Base-by-base conservation (phyloP, 2,888 invertebrate genomes). In the Linnaemya vulpina region DNA sequence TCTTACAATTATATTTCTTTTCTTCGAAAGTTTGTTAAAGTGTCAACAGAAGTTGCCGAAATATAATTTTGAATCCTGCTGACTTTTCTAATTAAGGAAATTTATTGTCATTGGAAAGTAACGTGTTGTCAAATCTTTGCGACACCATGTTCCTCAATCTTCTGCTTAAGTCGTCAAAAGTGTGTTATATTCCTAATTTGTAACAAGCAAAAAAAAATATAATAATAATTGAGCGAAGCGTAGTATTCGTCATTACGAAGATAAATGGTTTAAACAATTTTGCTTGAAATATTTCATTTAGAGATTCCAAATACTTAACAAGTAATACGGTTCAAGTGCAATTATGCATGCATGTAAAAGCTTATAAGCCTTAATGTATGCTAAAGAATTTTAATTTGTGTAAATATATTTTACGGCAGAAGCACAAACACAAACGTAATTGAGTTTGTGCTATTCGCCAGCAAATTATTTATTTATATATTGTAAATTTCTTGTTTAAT, bases 381-480 rank as follows among this genome's bases (percentile, higher is more conserved):
- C 74, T 63, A 53, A 35, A 22, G 46, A 49, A 49, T 67, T 67
- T 76, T 58, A 58, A 53, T 25, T 53, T 20, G 17, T 53, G 9
- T 25, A 60, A 9, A 38, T 17, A 17, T 60, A 20, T 38, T 60
- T 38, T 60, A 60, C 4, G 3, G 0, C 17, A 10, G 10, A 38
- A 8, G 1, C 35, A 9, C 1, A 22, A 43, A 20, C n/a, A n/a
- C 5, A 40, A 25, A n/a, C 3, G 38, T 17, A 38, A 9, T 55
- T 25, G n/a, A 53, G 25, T 55, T 55, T 2, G 22, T 40, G 49
- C 3, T 35, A 35, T 35, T 35, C 53, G 10, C 13, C 9, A 53
- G 4, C 13, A 68, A 63, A 22, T 63, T n/a, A 40, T 63, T 43
- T 43, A 30, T 30, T 30, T 30, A 5, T 30, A 30, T 30, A 30